phyloP scores from a whole-genome alignment of 2,113 vertebrate species.

The Bufo gargarizans region DNA sequence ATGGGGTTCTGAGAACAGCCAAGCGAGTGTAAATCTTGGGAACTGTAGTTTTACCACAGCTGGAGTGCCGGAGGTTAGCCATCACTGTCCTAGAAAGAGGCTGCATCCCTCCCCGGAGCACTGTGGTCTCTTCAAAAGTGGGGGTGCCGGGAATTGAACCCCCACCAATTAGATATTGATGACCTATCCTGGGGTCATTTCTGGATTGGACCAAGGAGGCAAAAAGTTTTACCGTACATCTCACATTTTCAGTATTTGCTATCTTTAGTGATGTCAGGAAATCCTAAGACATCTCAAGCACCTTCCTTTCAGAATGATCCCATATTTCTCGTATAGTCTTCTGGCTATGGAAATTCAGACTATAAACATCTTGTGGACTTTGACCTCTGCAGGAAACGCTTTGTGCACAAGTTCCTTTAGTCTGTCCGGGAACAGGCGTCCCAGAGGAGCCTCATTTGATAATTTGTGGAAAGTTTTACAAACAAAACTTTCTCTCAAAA shows the following conservation, averaged over 20 bases:
- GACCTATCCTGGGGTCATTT: no score
- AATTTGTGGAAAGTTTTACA: not conserved
- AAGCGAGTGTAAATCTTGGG: no score
- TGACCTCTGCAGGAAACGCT: slow-evolving; percentile 2
- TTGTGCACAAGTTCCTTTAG: not conserved
- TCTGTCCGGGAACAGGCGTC: not conserved
- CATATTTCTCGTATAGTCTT: not conserved
- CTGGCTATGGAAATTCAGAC: not conserved
- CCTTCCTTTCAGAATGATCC: not conserved
- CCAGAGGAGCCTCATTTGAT: not conserved
- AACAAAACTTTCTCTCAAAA: not conserved
- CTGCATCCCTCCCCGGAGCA: no score
- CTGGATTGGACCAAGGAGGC: not conserved
- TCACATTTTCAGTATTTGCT: not conserved
- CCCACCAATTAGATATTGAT: no score
- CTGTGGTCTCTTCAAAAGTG: no score
- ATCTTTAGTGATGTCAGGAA: not conserved
- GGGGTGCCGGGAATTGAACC: no score
- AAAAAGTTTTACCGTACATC: not conserved
- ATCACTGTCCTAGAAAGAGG: no score
- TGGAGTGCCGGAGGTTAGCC: no score
- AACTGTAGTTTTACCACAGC: no score
- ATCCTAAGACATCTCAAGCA: not conserved
- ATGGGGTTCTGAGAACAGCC: no score
- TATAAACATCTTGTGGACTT: not conserved